Evolutionary conservation across 2,888 invertebrate species (phyloP).

Genomic region (Timandra comae): DNA sequence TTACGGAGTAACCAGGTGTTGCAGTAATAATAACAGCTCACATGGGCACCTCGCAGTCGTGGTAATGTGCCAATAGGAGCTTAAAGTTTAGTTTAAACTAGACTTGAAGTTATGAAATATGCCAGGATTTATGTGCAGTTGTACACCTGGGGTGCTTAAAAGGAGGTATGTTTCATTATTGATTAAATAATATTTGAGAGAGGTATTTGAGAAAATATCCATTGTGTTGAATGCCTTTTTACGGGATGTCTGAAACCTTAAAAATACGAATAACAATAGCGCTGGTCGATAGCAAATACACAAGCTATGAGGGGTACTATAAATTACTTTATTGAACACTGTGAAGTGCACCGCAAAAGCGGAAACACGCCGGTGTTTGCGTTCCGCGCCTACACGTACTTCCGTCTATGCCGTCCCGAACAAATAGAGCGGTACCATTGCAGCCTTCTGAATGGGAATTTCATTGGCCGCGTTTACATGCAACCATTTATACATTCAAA

Average conservation of each 20-base stretch:
- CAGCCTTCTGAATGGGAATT: slow-evolving; percentile 43
- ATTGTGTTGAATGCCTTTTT: too few species aligned
- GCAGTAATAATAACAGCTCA: slow-evolving; percentile 34
- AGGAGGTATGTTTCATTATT: too few species aligned
- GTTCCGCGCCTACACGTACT: slow-evolving; percentile 58
- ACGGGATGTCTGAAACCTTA: too few species aligned
- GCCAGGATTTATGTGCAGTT: too few species aligned
- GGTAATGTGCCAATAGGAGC: too few species aligned
- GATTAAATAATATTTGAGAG: too few species aligned
- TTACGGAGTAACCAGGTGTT: slow-evolving; percentile 45
- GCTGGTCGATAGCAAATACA: slow-evolving; percentile 12
- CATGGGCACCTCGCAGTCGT: too few species aligned
- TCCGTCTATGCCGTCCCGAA: slow-evolving; percentile 55
- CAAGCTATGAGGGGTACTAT: slow-evolving; percentile 19
- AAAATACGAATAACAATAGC: slow-evolving; percentile 37
- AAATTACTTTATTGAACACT: slow-evolving; percentile 34
- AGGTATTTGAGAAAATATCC: too few species aligned
- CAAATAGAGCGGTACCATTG: slow-evolving; percentile 55
- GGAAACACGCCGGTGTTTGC: slow-evolving; percentile 53
- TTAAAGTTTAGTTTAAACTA: too few species aligned
- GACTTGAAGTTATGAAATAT: too few species aligned
- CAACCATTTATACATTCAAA: slow-evolving; percentile 56
- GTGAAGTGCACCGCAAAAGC: slow-evolving; percentile 33
- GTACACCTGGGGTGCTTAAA: too few species aligned
- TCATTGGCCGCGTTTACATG: slow-evolving; percentile 44